Evolutionary conservation across 2,113 vertebrate genomes (phyloP), one percentile per base, ranked within the genome.

Genomic region (Bambusicola thoracicus): DNA sequence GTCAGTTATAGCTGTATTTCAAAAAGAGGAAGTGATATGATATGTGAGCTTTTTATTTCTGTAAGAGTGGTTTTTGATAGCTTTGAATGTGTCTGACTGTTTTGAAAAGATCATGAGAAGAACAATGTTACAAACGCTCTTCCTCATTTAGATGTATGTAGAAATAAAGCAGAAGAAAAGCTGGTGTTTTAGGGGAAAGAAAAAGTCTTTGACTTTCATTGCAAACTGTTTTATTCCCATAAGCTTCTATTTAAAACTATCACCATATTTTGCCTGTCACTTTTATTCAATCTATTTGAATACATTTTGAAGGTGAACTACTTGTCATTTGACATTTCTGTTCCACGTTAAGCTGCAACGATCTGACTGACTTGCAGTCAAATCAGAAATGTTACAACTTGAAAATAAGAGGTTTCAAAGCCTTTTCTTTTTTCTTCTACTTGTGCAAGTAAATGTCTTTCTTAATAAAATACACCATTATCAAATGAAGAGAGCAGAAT

Each of bases 281-380:
- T 76, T 93, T 74, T 80, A 80, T 34, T 55, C 68, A 77, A 89
- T 82, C 40, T 55, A 46, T 85, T 87, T 77, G 80, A 91, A 81
- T 76, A 77, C 0, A 1, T 87, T 96, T 87, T 89, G 59, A 82
- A 74, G 20, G 72, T 73, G 59, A 90, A 89, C 85, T 85, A 89
- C 29, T 82, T 83, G 72, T 55, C 59, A 29, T 59, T 87, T 77
- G 59, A 77, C 34, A 15, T 68, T 87, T 93, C 95, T 91, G 21
- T 72, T 73, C 63, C 80, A 16, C 32, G 19, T 94, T 69, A 58
- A 32, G 14, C 41, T 87, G 36, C 40, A 85, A 13, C 24, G 48
- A 30, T 81, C 36, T 81, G 1, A 78, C 69, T 93, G 58, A 90
- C 84, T 81, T 83, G 43, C 53, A 76, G 61, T 88, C 66, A 84